Percentiles rank a stretch among this genome's conserved stretches.
These are phyloP conservation scores for Hestina assimilis DNA, from an alignment of 1,140 invertebrate genomes.

Conservation along the genomic window DNA sequence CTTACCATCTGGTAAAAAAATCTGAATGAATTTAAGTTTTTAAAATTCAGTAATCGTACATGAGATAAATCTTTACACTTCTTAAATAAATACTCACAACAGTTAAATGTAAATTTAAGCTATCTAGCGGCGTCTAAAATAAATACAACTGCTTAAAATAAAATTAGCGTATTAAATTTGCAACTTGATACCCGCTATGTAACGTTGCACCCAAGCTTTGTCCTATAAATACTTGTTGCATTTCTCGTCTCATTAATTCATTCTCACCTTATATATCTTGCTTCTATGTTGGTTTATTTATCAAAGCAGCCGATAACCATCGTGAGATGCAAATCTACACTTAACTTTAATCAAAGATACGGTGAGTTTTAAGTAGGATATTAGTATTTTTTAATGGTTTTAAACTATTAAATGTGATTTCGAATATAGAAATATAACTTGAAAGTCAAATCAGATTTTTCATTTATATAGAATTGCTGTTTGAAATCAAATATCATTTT, in stretches of 20 bases:
- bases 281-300: constrained; percentile 23
- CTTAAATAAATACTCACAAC: constrained; percentile 3
- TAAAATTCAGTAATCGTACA: too few species aligned
- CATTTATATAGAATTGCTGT: too few species aligned
- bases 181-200: constrained; percentile 26
- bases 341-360: not conserved
- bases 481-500: too few species aligned
- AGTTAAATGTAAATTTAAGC: constrained; percentile 4
- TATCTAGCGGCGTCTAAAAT: constrained; percentile 11
- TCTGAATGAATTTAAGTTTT: too few species aligned
- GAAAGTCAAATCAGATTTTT: too few species aligned
- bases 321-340: constrained; percentile 22
- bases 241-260: constrained; percentile 32
- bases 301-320: constrained; percentile 25
- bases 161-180: constrained; percentile 29
- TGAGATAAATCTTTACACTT: not conserved
- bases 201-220: constrained; percentile 18
- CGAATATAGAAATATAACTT: too few species aligned
- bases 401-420: not conserved
- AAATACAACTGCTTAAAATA: constrained; percentile 23
- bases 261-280: constrained; percentile 28
- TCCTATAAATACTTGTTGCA: constrained; percentile 24
- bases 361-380: not conserved
- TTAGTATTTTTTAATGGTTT: not conserved
- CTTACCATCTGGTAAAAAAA: too few species aligned